These are phyloP conservation scores for Oophaga sylvatica DNA, from an alignment of 2,797 vertebrate genomes.

Conservation along the genomic window DNA sequence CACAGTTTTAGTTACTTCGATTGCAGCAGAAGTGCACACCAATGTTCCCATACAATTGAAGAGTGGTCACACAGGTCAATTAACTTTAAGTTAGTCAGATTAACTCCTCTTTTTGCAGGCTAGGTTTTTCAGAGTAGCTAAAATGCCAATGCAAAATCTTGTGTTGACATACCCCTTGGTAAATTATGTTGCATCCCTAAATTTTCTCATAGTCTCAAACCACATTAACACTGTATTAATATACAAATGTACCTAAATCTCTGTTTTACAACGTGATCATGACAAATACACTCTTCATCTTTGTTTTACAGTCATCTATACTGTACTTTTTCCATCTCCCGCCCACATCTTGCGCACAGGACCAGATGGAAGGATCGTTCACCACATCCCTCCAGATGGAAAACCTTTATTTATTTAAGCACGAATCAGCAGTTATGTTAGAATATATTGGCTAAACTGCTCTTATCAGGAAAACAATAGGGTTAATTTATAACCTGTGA, in stretches of 20 bases:
- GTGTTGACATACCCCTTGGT: not conserved
- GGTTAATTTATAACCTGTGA: conserved; percentile 61
- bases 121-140: too few species aligned
- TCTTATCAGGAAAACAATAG: conserved; percentile 61
- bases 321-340: conserved; percentile 15
- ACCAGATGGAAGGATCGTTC: conserved; percentile 56
- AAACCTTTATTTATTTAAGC: conserved; percentile 46
- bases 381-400: conserved; percentile 58
- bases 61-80: too few species aligned
- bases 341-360: conserved; percentile 28
- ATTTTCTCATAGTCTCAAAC: too few species aligned
- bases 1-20: too few species aligned
- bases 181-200: not conserved
- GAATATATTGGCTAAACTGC: conserved; percentile 59
- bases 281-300: not conserved
- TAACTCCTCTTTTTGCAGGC: too few species aligned
- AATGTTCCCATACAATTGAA: too few species aligned
- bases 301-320: conserved; percentile 12
- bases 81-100: too few species aligned
- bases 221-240: not conserved
- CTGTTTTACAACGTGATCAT: not conserved
- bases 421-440: conserved; percentile 46
- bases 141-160: not conserved
- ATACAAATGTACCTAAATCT: not conserved
- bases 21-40: too few species aligned